A percentile compares a stretch with the other conserved stretches of the same genome.
Evolutionary conservation across 2,888 invertebrate species (phyloP).

Genomic region (Xylota sylvarum): DNA sequence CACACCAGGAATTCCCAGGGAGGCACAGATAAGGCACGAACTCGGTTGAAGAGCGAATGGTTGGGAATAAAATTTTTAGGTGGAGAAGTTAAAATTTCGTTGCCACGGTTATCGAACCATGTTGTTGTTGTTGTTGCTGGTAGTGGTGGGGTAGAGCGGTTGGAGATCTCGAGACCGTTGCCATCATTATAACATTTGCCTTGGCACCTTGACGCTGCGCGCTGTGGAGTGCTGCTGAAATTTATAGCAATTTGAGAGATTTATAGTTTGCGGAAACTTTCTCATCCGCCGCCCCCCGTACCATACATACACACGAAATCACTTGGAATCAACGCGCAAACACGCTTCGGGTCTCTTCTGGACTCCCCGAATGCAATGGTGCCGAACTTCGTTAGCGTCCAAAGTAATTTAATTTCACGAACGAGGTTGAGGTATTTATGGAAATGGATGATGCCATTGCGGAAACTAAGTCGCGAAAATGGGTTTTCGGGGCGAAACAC

Average conservation of each 20-base stretch:
- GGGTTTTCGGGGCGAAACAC: neutral
- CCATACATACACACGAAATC: slow-evolving; percentile 38
- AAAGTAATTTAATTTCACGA: slow-evolving; percentile 62
- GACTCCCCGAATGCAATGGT: neutral
- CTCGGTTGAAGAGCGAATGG: slow-evolving; percentile 46
- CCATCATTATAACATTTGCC: slow-evolving; percentile 54
- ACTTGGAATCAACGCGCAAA: slow-evolving; percentile 56
- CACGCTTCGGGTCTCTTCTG: slow-evolving; percentile 8
- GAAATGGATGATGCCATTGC: slow-evolving; percentile 47
- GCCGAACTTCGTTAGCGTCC: slow-evolving; percentile 55
- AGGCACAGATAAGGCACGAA: slow-evolving; percentile 65
- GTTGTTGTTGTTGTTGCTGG: neutral
- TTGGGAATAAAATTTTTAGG: slow-evolving; percentile 60
- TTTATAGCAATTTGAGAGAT: slow-evolving; percentile 67
- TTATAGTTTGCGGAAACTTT: slow-evolving; percentile 71
- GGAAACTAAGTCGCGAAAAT: slow-evolving; percentile 53
- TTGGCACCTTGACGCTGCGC: slow-evolving; percentile 46
- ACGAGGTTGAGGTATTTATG: slow-evolving; percentile 61
- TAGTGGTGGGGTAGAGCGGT: neutral
- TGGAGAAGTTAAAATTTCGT: slow-evolving; percentile 62
- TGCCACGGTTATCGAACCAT: slow-evolving; percentile 60
- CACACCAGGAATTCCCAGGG: slow-evolving; percentile 36
- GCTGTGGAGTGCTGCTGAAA: slow-evolving; percentile 23
- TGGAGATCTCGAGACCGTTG: slow-evolving; percentile 37
- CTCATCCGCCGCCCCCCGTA: neutral